phyloP scores from a whole-genome alignment of 2,797 vertebrate species.

The Amazona finschi region DNA sequence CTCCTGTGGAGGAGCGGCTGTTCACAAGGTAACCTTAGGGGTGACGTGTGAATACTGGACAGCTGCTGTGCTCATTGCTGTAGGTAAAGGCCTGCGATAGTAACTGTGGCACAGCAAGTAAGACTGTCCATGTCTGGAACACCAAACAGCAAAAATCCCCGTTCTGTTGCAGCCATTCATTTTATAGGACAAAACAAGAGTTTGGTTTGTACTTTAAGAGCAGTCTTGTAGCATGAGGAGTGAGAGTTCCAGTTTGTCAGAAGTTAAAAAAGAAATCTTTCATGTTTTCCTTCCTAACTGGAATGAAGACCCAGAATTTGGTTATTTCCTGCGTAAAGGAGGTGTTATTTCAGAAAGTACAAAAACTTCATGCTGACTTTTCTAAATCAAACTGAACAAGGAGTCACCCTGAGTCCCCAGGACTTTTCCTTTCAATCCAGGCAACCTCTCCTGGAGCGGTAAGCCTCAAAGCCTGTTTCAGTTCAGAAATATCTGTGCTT shows the following conservation, averaged over 20 bases:
- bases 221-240: background rate
- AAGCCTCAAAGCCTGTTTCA: background rate
- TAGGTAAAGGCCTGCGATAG: background rate
- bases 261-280: background rate
- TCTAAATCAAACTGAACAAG: background rate
- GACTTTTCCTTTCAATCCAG: background rate
- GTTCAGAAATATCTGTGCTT: background rate
- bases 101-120: background rate
- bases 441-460: background rate
- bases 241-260: background rate
- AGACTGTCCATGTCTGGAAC: background rate
- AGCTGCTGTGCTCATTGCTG: background rate
- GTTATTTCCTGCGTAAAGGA: background rate
- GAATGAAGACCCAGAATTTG: background rate
- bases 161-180: background rate
- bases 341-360: background rate
- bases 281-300: background rate
- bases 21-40: background rate
- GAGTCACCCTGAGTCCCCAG: background rate
- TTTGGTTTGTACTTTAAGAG: background rate
- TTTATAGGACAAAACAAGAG: background rate
- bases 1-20: background rate
- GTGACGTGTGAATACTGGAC: background rate
- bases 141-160: background rate
- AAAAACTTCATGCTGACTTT: background rate